phyloP scores from a whole-genome alignment of 2,888 invertebrate species.

The Cephalotes varians region DNA sequence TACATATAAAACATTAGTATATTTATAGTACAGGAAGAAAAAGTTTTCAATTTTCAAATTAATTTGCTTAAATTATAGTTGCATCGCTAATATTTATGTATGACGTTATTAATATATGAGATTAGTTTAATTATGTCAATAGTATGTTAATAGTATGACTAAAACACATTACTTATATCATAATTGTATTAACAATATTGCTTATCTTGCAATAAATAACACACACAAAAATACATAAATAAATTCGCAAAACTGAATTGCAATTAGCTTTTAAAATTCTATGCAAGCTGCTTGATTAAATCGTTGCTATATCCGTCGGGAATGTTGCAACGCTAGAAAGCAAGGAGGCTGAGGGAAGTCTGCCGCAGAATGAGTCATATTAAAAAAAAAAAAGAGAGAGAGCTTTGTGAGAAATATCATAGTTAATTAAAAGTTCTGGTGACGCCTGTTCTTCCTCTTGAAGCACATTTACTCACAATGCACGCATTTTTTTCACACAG shows the following conservation, averaged over 20 bases:
- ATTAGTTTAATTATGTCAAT: background rate
- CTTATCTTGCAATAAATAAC: background rate
- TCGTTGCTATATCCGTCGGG: constrained; percentile 4
- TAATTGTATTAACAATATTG: background rate
- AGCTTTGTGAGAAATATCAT: constrained; percentile 39
- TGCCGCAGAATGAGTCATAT: constrained; percentile 33
- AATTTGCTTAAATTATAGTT: background rate
- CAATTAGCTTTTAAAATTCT: constrained; percentile 44
- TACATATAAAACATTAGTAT: background rate
- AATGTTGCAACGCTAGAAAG: constrained; percentile 28
- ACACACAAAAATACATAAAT: constrained; percentile 21
- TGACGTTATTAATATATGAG: background rate
- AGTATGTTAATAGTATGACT: too few species aligned
- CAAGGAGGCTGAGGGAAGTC: background rate
- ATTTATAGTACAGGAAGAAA: too few species aligned
- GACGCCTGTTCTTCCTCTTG: background rate
- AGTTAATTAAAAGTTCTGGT: constrained; percentile 52
- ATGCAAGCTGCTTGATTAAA: constrained; percentile 34
- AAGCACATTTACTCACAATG: constrained; percentile 24
- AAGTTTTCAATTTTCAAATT: background rate
- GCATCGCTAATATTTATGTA: background rate
- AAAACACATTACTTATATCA: background rate
- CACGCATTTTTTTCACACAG: constrained; percentile 23
- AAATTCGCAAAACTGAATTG: constrained; percentile 10
- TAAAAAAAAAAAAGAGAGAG: constrained; percentile 18